phyloP scores from a whole-genome alignment of 2,113 vertebrate genomes.

The Atlantisia rogersi region DNA sequence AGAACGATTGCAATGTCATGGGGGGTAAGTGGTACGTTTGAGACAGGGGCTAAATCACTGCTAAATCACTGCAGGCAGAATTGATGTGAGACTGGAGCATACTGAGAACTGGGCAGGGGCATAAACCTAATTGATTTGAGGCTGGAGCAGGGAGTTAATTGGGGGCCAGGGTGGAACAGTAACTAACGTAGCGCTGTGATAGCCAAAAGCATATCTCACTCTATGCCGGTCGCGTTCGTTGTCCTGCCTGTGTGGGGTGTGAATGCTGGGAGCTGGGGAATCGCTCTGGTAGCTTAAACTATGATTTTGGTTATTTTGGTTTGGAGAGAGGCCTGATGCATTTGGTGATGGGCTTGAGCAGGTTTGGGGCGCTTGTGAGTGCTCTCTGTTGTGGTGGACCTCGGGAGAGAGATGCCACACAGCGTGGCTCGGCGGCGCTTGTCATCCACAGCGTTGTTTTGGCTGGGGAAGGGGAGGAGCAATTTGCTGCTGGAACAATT shows the following conservation, averaged over 20 bases:
- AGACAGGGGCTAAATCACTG: constrained; percentile 71
- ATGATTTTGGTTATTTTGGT: neutral
- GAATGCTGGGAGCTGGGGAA: neutral
- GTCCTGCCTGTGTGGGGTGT: neutral
- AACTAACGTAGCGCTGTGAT: constrained; percentile 49
- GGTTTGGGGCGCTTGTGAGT: neutral
- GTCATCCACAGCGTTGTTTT: neutral
- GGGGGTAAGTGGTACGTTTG: constrained; percentile 61
- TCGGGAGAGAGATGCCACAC: rapidly evolving
- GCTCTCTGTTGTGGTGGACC: rapidly evolving
- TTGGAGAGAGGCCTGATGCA: rapidly evolving
- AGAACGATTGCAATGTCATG: constrained; percentile 64
- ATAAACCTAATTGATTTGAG: constrained; percentile 73
- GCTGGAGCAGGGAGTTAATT: constrained; percentile 69
- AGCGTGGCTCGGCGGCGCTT: neutral
- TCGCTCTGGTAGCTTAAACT: neutral
- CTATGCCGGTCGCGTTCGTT: rapidly evolving
- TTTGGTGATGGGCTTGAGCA: neutral
- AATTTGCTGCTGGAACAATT: neutral
- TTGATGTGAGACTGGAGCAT: constrained; percentile 67
- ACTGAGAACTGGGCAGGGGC: constrained; percentile 68
- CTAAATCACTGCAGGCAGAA: constrained; percentile 73
- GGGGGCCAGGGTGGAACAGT: constrained; percentile 68
- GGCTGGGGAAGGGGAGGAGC: neutral
- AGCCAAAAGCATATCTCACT: constrained; percentile 66